Evolutionary conservation across 2,888 invertebrate species (phyloP), one percentile per base, ranked within the genome.

Genomic region (Drosophila barbarae): DNA sequence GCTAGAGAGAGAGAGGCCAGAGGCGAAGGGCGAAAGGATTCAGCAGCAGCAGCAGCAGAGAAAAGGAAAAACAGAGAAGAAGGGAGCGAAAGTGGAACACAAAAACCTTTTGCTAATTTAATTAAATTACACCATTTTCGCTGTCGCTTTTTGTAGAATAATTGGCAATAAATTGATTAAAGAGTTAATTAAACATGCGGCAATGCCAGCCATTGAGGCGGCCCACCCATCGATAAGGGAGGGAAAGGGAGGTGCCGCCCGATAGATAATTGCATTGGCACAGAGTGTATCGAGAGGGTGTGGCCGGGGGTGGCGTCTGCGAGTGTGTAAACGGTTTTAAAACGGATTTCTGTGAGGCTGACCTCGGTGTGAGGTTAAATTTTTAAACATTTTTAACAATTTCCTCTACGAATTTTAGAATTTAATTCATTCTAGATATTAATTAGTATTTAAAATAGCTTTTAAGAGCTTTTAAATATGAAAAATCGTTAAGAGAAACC

Each of bases 111-210:
- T 80, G 77, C 81, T 78, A 81, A 78, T 77, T 81, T 81, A 81
- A 81, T 81, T 81, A 84, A 84, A 83, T 81, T 81, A 83, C 72
- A 78, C 73, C 70, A 80, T 83, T 77, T 84, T 78, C 81, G 73
- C 70, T 78, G 79, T 63, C 79, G 73, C 78, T 83, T 76, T 80
- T 83, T 81, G 81, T 71, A 72, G 63, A 78, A 84, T 81, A 81
- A 81, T 81, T 81, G 84, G 75, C 84, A 78, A 81, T 81, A 80
- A 80, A 80, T 81, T 83, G 78, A 81, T 81, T 81, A 81, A 80
- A 78, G 81, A 75, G 73, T 81, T 78, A 81, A 81, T 81, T 83
- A 81, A 79, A 79, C 71, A 75, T 73, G 68, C 67, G 78, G 79
- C 61, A 30, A 58, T 64, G 61, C 26, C 61, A 51, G 51, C 60